Base-by-base conservation (phyloP, 2,888 invertebrate species). In the Buathra laborator region DNA sequence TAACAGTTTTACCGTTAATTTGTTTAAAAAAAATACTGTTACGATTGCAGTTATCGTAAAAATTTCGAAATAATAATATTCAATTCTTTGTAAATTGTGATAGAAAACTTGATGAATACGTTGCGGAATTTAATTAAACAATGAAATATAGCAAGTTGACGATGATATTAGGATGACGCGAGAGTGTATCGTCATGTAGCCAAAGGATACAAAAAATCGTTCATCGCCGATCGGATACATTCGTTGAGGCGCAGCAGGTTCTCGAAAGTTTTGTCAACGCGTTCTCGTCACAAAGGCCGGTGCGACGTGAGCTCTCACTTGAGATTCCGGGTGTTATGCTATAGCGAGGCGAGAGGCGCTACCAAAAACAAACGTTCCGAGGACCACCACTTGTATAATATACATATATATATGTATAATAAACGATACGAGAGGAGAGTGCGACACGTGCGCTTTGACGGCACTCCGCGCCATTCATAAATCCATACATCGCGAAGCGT, bases 361-460 rank as follows among this genome's bases (percentile, higher is more conserved):
- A 85, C 79, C 75, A 75, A 86, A 84, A 86, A 81, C 81, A 81
- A 86, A 79, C 70, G 71, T 56, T 76, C 67, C 53, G 43, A 70
- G 75, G 76, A 72, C 66, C 67, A 62, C 19, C 80, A 80, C 74
- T 77, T 79, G 79, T 83, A 72, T 78, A 70, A 75, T 68, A 83
- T 84, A 72, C 48, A 62, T 71, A 79, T 44, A 70, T 19, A 77
- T 64, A 62, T 43, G 43, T 43, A 62, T 71, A 75, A 79, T 72
- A 67, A 81, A 72, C 78, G 53, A 53, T 68, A 81, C n/a, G 75
- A 68, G 64, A 74, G 53, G 66, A 84, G 51, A 72, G 59, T 44
- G 62, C 56, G 67, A 74, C 74, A 77, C 81, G 80, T 68, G 82
- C 72, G 76, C 71, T 77, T 68, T 43, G 67, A 51, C 4, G 48